Base-by-base conservation (phyloP, 2,113 vertebrate genomes). In the Xenopus laevis region DNA sequence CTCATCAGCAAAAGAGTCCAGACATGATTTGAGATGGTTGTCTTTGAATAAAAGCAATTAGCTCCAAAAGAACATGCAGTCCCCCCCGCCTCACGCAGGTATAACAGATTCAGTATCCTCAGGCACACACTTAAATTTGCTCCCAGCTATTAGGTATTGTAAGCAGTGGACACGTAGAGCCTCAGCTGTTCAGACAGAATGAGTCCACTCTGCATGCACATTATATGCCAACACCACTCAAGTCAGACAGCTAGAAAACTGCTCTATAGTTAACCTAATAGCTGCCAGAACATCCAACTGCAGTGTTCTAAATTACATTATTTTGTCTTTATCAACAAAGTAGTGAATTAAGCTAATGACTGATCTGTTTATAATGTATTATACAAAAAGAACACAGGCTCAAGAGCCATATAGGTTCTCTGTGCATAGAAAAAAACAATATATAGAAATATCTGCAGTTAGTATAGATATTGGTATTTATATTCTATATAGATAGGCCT, bases 21-120 rank as follows among this genome's bases (percentile, higher is more conserved):
- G 73, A 75, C 73, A 75, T 75, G 73, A 75, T 75, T 75, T 75
- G 73, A 75, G 65, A 75, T 75, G 73, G 73, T 75, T 75, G 73
- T 75, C 73, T 75, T 75, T 75, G 73, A 69, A 75, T 75, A 69
- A 75, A 75, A 75, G 73, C 73, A 75, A 75, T 75, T 75, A 75
- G 65, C 73, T 75, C 57, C 62, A 47, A 75, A 75, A 75, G 73
- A 75, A 75, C 73, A 75, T 69, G 66, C 64, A 75, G 73, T 75
- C 65, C 27, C 33, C 57, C 63, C 65, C 47, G 73, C 73, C 73
- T 75, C 65, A 62, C 52, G 57, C 73, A 75, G 73, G 73, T 75
- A 75, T 68, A 75, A 75, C 65, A 75, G 65, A 75, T 63, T 75
- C 58, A 60, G 55, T 75, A 69, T 75, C 73, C 65, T 68, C 66